Evolutionary conservation across 2,797 vertebrate species (phyloP).

Genomic region (Galago senegalensis): DNA sequence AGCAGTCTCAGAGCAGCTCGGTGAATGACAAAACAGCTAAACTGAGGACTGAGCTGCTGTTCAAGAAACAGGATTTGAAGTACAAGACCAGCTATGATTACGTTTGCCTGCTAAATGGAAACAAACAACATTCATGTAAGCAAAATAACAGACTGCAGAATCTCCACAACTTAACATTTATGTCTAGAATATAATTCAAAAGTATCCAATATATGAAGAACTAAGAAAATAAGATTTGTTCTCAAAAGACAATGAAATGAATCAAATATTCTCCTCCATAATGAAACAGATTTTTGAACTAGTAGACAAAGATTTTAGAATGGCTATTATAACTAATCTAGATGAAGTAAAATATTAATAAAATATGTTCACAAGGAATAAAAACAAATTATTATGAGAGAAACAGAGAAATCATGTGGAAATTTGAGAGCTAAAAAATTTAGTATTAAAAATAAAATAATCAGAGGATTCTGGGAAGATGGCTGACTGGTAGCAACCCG

Average conservation of each 20-base stretch:
- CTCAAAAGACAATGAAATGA: constrained; percentile 6
- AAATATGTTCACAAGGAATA: background rate
- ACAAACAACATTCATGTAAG: background rate
- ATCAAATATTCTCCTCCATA: background rate
- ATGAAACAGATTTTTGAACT: background rate
- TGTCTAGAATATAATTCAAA: background rate
- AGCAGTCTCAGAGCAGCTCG: background rate
- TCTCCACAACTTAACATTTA: background rate
- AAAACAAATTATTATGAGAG: background rate
- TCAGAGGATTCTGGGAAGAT: too few species aligned
- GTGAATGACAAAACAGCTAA: background rate
- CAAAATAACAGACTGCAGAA: background rate
- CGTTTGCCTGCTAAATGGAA: background rate
- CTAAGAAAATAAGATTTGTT: background rate
- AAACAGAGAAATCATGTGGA: background rate
- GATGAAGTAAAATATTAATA: background rate
- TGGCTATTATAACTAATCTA: background rate
- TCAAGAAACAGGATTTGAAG: constrained; percentile 10
- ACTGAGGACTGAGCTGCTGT: background rate
- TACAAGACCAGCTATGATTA: background rate
- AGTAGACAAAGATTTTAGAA: background rate
- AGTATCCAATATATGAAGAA: background rate
- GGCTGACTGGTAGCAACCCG: too few species aligned
- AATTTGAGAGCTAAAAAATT: constrained; percentile 26
- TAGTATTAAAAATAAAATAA: background rate